These are phyloP conservation scores for Esperia sulphurella DNA, from an alignment of 2,888 invertebrate genomes.

Conservation along the genomic window DNA sequence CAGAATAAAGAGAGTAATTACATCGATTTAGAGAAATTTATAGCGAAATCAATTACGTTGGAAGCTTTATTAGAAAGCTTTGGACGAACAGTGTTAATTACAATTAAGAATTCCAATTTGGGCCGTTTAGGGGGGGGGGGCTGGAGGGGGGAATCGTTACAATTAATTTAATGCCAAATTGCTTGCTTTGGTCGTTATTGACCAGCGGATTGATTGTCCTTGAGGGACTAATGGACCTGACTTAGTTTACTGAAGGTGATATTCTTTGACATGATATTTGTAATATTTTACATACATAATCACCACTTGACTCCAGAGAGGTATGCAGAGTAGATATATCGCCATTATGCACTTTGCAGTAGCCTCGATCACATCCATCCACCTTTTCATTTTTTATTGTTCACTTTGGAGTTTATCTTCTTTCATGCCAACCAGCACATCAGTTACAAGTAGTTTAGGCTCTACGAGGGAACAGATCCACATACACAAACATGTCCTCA, in stretches of 20 bases:
- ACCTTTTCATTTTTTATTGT: too few species aligned
- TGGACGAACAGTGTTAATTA: conserved; percentile 8
- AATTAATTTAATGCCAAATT: conserved; percentile 4
- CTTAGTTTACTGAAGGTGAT: too few species aligned
- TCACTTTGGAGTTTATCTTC: too few species aligned
- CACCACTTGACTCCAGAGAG: not conserved
- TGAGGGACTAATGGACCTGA: too few species aligned
- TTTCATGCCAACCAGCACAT: too few species aligned
- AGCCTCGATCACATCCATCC: too few species aligned
- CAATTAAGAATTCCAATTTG: conserved; percentile 9
- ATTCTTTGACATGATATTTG: too few species aligned
- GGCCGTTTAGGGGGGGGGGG: not conserved
- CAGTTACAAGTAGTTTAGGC: too few species aligned
- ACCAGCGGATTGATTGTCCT: conserved; percentile 1
- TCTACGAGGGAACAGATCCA: too few species aligned
- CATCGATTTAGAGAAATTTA: conserved; percentile 14
- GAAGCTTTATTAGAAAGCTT: conserved; percentile 7
- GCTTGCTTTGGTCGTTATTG: conserved; percentile 3
- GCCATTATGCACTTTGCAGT: too few species aligned
- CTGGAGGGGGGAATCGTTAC: not conserved
- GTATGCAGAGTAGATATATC: not conserved
- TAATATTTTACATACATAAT: not conserved
- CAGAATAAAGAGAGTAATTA: conserved; percentile 11
- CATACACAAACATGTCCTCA: too few species aligned
- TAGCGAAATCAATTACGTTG: conserved; percentile 11